These are phyloP conservation scores for Asteroscopus sphinx DNA, from an alignment of 2,888 invertebrate genomes.

Conservation along the genomic window DNA sequence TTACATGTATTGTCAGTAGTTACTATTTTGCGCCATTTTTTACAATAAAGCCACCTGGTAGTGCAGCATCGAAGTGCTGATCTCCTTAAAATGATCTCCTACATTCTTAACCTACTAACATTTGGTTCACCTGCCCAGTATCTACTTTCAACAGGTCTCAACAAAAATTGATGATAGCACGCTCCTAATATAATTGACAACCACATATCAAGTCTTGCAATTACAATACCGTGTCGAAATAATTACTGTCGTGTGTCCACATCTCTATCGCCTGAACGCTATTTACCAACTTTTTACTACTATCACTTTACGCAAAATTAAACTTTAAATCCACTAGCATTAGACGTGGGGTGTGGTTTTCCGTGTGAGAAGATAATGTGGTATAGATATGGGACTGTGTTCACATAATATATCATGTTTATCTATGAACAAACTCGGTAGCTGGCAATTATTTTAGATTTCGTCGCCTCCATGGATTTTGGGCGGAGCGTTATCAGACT, in stretches of 20 bases:
- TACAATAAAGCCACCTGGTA: not conserved
- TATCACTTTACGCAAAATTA: conserved; percentile 13
- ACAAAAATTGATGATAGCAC: conserved; percentile 53
- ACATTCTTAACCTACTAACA: conserved; percentile 31
- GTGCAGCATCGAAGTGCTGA: not conserved
- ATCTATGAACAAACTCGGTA: conserved; percentile 71
- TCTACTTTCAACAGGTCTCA: conserved; percentile 27
- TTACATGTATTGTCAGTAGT: no score
- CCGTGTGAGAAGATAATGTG: conserved; percentile 30
- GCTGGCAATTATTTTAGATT: conserved; percentile 75
- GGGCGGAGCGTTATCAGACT: conserved; percentile 55
- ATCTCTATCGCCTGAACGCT: conserved; percentile 59
- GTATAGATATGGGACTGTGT: conserved; percentile 56
- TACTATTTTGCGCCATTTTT: no score
- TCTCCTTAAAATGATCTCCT: conserved; percentile 1
- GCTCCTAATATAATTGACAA: conserved; percentile 63
- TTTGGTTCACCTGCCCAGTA: conserved; percentile 19
- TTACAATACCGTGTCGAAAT: conserved; percentile 69
- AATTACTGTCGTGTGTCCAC: conserved; percentile 65
- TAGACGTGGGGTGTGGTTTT: conserved; percentile 23
- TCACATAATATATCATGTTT: conserved; percentile 74
- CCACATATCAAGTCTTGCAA: conserved; percentile 59
- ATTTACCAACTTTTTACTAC: conserved; percentile 22
- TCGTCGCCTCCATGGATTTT: conserved; percentile 65
- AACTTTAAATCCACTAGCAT: not conserved